Base-by-base conservation (phyloP, 2,888 invertebrate genomes). In the Trissolcus brochymenae region DNA sequence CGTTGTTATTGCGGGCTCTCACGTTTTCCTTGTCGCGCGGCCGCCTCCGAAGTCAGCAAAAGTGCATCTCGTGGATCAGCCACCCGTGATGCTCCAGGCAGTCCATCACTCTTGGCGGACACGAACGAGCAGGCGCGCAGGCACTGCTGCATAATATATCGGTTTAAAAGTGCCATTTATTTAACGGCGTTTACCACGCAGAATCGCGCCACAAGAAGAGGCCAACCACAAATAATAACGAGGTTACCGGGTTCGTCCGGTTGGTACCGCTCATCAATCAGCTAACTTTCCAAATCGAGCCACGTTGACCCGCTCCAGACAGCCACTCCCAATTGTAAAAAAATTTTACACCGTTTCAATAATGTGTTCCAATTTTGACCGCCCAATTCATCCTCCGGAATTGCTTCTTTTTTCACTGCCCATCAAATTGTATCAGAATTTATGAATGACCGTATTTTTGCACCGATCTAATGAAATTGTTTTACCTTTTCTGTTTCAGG, bases 141-240 rank as follows among this genome's bases (percentile, higher is more conserved):
- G 80, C 79, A 75, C 79, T 64, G 78, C 79, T 80, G 82, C 82
- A 86, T 87, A 86, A 87, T 86, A 87, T 87, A 86, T 89, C 84
- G 86, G 86, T 84, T 84, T 84, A 87, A 86, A 85, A 87, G 87
- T 87, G 83, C 86, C 87, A 87, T 88, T 89, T 88, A 87, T 88
- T 88, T 85, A 84, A 84, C 83, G 81, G 82, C 82, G 81, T 81
- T 85, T 83, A 81, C 82, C 81, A 79, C 80, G 82, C 79, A 82
- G 82, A 82, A 81, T 81, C 82, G 81, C 82, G 81, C 83, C 80
- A 86, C 84, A 83, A 85, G 86, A 86, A 86, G 84, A 82, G 11
- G 56, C 66, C 61, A 13, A 55, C 61, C 60, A 82, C 82, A 87
- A 87, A 87, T 87, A 87, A 87, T 87, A 87, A 87, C 84, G 83